phyloP scores from a whole-genome alignment of 2,113 vertebrate species.

The Pseudolaguvia tuberculata region DNA sequence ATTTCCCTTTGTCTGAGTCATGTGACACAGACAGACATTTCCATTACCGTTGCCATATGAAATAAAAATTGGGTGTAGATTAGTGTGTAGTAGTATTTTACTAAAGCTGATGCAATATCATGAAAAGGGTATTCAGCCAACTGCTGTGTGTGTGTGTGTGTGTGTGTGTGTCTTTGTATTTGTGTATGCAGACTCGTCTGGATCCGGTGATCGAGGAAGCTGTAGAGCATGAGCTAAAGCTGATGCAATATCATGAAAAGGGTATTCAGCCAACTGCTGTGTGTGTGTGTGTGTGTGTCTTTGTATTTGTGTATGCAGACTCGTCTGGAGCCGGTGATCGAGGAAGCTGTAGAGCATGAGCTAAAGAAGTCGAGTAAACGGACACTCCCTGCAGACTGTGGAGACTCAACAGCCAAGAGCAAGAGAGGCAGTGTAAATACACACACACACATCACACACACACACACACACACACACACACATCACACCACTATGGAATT shows the following conservation, averaged over 20 bases:
- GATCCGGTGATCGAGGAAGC: constrained; percentile 97
- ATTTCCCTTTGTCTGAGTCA: no score
- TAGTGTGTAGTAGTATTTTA: no score
- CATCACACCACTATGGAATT: background rate
- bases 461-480: constrained; percentile 66
- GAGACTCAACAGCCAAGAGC: constrained; percentile 97
- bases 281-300: constrained; percentile 63
- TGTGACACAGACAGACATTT: no score
- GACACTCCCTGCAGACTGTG: constrained; percentile 97
- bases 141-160: constrained; percentile 17
- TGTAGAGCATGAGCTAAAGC: constrained; percentile 82
- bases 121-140: background rate
- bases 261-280: no score
- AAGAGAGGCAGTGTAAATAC: constrained; percentile 89
- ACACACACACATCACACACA: constrained; percentile 51
- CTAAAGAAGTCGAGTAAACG: constrained; percentile 99
- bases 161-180: no score
- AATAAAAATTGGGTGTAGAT: no score
- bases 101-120: background rate
- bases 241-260: background rate
- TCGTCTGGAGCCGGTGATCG: constrained; percentile 97
- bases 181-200: constrained; percentile 96
- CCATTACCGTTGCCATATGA: no score
- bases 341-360: constrained; percentile 95
- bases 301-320: constrained; percentile 80